Percentiles rank a stretch among this genome's conserved stretches.
Conservation (phyloP, 2,888 invertebrate genomes). For the Reticulitermes lucifugus region DNA sequence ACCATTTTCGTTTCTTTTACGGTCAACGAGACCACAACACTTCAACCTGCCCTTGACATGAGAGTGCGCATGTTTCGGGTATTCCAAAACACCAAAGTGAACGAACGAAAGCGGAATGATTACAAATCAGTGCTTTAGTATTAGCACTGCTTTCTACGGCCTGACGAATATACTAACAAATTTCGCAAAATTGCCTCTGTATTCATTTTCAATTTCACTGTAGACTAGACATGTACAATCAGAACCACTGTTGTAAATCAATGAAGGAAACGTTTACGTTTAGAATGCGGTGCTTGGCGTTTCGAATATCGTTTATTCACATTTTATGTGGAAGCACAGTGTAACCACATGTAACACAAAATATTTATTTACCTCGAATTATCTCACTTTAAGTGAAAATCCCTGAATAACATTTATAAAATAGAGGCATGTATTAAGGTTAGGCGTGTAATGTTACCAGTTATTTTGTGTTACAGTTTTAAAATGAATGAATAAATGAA, state of each 20-base stretch:
- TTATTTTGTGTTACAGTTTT: too few species aligned
- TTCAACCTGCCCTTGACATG: slow-evolving; percentile 49
- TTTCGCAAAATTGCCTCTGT: not conserved
- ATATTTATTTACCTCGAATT: not conserved
- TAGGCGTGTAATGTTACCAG: too few species aligned
- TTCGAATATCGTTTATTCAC: not conserved
- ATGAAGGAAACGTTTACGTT: not conserved
- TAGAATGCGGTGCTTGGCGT: not conserved
- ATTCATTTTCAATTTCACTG: not conserved
- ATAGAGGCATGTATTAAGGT: too few species aligned
- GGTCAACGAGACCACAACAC: slow-evolving; percentile 49
- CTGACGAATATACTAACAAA: not conserved
- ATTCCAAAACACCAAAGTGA: slow-evolving; percentile 11
- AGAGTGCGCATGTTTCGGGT: slow-evolving; percentile 47
- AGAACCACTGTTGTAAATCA: not conserved
- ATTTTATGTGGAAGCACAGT: not conserved
- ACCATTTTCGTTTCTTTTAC: slow-evolving; percentile 47
- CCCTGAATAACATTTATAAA: too few species aligned
- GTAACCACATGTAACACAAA: not conserved
- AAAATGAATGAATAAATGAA: too few species aligned
- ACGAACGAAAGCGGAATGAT: not conserved
- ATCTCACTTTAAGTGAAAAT: not conserved
- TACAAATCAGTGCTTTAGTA: not conserved
- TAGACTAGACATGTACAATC: not conserved
- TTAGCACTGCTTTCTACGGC: not conserved